Conservation (phyloP, 1,140 invertebrate species). For the Eulimnadia texana region DNA sequence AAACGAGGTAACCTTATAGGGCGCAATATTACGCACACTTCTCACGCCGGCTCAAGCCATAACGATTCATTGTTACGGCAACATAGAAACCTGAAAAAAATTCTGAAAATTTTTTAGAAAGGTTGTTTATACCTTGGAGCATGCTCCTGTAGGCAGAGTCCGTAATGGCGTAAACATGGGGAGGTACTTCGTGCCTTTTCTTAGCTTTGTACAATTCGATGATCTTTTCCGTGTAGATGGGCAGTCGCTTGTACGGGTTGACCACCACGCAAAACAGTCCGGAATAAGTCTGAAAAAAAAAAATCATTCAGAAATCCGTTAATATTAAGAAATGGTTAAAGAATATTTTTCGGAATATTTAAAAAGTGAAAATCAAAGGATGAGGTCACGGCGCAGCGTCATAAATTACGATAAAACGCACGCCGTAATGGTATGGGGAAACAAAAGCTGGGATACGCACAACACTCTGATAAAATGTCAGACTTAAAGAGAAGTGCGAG, state of each 20-base stretch:
- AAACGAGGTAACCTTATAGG: too few species aligned
- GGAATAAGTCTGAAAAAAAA: conserved; percentile 82
- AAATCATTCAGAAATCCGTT: background rate
- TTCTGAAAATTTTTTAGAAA: too few species aligned
- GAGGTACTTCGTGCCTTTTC: conserved; percentile 96
- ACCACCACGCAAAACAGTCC: conserved; percentile 98
- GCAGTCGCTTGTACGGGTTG: conserved; percentile 96
- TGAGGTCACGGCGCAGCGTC: too few species aligned
- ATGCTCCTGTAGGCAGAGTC: conserved; percentile 96
- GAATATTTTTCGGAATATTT: too few species aligned
- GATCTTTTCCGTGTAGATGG: conserved; percentile 97
- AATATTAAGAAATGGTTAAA: too few species aligned
- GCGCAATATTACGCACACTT: too few species aligned
- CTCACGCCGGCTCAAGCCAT: too few species aligned
- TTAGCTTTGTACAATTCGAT: conserved; percentile 99
- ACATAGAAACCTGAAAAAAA: too few species aligned
- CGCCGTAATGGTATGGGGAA: background rate
- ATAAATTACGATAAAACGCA: too few species aligned
- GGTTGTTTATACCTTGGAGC: conserved; percentile 74
- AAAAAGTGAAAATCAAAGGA: too few species aligned
- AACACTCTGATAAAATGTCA: background rate
- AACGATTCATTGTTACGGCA: too few species aligned
- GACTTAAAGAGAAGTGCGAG: background rate
- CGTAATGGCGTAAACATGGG: conserved; percentile 98
- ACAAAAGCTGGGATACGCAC: background rate